phyloP scores from a whole-genome alignment of 1,140 invertebrate genomes.

The Drosophila orena region DNA sequence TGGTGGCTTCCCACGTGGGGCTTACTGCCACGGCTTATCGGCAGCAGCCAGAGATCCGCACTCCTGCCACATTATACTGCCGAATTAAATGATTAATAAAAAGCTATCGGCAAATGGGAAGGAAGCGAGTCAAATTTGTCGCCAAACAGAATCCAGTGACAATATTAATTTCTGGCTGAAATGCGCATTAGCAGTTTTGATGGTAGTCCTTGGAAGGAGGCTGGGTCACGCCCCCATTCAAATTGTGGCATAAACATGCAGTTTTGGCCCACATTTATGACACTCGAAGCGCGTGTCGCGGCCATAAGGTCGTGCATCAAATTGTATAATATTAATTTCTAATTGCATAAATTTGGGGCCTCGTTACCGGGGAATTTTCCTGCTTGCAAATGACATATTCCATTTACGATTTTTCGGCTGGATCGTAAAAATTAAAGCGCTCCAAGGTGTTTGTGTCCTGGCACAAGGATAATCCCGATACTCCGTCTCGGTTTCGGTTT shows the following conservation, averaged over 20 bases:
- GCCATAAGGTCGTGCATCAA: slow-evolving; percentile 58
- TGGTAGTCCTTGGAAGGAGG: slow-evolving; percentile 14
- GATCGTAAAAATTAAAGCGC: slow-evolving; percentile 80
- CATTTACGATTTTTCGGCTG: slow-evolving; percentile 47
- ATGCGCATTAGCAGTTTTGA: slow-evolving; percentile 38
- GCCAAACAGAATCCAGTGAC: slow-evolving; percentile 41
- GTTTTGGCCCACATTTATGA: slow-evolving; percentile 68
- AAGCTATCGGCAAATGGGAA: slow-evolving; percentile 52
- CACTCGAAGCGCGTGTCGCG: slow-evolving; percentile 54
- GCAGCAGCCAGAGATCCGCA: slow-evolving; percentile 13
- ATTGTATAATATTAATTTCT: slow-evolving; percentile 84
- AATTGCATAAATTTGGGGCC: slow-evolving; percentile 83
- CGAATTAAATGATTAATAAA: slow-evolving; percentile 81
- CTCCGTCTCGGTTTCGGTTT: background rate
- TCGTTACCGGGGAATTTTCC: slow-evolving; percentile 25
- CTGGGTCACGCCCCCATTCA: slow-evolving; percentile 64
- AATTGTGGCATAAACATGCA: slow-evolving; percentile 75
- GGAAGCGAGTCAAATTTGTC: slow-evolving; percentile 63
- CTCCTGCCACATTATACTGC: slow-evolving; percentile 15
- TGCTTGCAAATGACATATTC: background rate
- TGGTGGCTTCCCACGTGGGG: slow-evolving; percentile 62
- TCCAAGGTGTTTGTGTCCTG: slow-evolving; percentile 62
- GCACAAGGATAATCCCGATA: background rate
- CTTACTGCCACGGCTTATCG: slow-evolving; percentile 56
- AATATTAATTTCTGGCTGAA: slow-evolving; percentile 47